Conservation (phyloP, 2,797 vertebrate species). For the Enteromius anoplus region DNA sequence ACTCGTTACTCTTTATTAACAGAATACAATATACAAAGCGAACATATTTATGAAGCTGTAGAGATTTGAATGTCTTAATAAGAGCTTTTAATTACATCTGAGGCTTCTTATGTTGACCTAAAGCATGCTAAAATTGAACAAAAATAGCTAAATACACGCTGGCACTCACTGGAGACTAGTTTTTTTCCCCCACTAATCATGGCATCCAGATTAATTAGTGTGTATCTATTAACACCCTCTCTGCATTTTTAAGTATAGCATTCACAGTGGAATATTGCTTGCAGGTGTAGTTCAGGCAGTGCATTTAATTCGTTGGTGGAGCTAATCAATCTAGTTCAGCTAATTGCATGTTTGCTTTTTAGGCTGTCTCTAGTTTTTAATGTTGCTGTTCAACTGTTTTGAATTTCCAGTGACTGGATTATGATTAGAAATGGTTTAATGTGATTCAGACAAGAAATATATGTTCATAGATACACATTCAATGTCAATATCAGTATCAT, state of each 20-base stretch:
- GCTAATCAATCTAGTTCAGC: slow-evolving; percentile 49
- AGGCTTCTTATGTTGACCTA: slow-evolving; percentile 68
- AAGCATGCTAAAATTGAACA: slow-evolving; percentile 68
- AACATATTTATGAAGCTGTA: slow-evolving; percentile 31
- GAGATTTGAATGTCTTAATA: slow-evolving; percentile 68
- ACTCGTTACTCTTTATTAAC: slow-evolving; percentile 29
- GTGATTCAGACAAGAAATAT: neutral
- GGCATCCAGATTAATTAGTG: slow-evolving; percentile 71
- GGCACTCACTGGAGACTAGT: slow-evolving; percentile 69
- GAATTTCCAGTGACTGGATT: slow-evolving; percentile 31
- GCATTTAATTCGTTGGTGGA: slow-evolving; percentile 46
- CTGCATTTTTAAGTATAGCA: slow-evolving; percentile 56
- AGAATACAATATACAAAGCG: slow-evolving; percentile 26
- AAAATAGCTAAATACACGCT: slow-evolving; percentile 68
- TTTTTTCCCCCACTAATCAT: slow-evolving; percentile 74
- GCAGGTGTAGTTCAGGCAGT: slow-evolving; percentile 52
- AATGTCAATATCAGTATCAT: too few relatives aligned
- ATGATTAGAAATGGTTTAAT: slow-evolving; percentile 2
- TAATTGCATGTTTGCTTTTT: slow-evolving; percentile 57
- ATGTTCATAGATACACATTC: neutral
- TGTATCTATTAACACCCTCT: slow-evolving; percentile 64
- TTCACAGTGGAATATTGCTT: slow-evolving; percentile 57
- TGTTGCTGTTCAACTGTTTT: slow-evolving; percentile 31
- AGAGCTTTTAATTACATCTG: slow-evolving; percentile 70
- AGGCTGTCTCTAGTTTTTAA: slow-evolving; percentile 30